Evolutionary conservation across 2,113 vertebrate species (phyloP), one percentile per base, ranked within the genome.

Genomic region (Tachuris rubrigastra): DNA sequence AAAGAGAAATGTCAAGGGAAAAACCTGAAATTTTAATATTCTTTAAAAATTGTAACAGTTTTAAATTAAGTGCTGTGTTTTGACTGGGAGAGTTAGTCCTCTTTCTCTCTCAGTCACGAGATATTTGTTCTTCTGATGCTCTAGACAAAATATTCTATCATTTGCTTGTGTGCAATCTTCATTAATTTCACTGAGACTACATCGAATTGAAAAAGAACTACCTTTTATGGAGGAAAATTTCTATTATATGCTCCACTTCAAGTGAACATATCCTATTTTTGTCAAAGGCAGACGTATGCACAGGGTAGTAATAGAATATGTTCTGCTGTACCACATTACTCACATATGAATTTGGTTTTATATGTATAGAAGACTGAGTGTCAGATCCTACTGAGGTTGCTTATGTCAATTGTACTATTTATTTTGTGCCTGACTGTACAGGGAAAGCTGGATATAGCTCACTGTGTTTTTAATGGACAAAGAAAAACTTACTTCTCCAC

Each of bases 21-120:
- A 49, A 14, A 0, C 0, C 5, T 5, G 5, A 9, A 7, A n/a
- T 67, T 85, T 78, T 46, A 80, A 21, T 17, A 27, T 17, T 47
- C n/a, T 65, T 69, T 30, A 52, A 78, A 92, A 72, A 47, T 20
- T 33, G 25, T 67, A 52, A 22, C 37, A 59, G 50, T 76, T 93
- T 84, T 86, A 90, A 87, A 81, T 85, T 67, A 85, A 89, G 82
- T 59, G 35, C 13, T 71, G 14, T 85, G 33, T 90, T 94, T 92
- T 88, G 79, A 59, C 72, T 92, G 14, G 30, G 44, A 71, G 4
- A 63, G 21, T 67, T 74, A 90, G 77, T 89, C 22, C 6, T 63
- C 8, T 86, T 92, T 44, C 30, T 76, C 27, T 77, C 35, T 73
- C 59, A 74, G 50, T 92, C 67, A 56, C 6, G 42, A 83, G 50